Percentiles rank a stretch among this genome's conserved stretches.
Evolutionary conservation across 2,113 vertebrate genomes (phyloP).

Genomic region (Oreochromis aureus): DNA sequence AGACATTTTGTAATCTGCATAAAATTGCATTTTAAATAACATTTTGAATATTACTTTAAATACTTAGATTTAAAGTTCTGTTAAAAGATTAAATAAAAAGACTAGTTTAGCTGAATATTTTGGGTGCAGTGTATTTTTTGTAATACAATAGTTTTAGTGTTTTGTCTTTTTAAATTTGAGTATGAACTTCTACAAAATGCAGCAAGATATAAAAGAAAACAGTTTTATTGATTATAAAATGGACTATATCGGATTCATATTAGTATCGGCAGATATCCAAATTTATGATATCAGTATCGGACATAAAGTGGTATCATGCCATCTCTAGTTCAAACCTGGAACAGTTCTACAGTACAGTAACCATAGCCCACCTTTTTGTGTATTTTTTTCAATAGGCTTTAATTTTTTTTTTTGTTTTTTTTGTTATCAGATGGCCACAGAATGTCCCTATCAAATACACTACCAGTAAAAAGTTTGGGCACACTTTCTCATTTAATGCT

Average conservation of each 20-base stretch:
- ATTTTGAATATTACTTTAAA: background rate
- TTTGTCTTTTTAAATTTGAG: background rate
- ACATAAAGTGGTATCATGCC: background rate
- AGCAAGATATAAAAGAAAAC: background rate
- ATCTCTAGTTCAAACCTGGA: background rate
- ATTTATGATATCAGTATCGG: background rate
- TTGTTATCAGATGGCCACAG: background rate
- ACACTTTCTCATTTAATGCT: background rate
- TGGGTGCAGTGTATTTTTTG: background rate
- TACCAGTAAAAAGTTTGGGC: background rate
- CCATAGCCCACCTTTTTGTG: rapidly evolving
- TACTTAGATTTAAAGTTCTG: background rate
- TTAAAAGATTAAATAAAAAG: background rate
- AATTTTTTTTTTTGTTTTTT: background rate
- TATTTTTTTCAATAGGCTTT: background rate
- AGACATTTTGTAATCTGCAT: background rate
- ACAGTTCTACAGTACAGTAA: background rate
- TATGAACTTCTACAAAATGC: background rate
- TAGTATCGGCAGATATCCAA: rapidly evolving
- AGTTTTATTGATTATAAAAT: background rate
- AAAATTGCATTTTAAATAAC: background rate
- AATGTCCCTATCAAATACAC: background rate
- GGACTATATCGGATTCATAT: rapidly evolving
- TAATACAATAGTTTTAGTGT: background rate
- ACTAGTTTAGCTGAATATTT: background rate